Evolutionary conservation across 2,888 invertebrate genomes (phyloP).

Genomic region (Microctonus aethiopoides): DNA sequence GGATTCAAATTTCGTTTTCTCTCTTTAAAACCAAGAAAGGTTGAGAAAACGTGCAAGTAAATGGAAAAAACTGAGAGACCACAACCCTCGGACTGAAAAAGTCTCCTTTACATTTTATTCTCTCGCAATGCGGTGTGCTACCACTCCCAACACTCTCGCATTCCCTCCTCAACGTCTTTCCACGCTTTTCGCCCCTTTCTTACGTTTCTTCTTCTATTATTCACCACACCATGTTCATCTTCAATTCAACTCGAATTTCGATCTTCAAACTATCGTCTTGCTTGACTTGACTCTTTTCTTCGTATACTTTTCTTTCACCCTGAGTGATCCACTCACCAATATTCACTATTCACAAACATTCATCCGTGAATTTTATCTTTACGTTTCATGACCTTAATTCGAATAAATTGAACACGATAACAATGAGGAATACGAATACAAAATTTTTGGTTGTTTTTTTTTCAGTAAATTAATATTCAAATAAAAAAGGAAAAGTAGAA

Average conservation of each 20-base stretch:
- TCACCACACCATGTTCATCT: not conserved
- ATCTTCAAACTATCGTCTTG: not conserved
- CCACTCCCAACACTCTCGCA: not conserved
- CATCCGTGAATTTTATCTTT: slow-evolving; percentile 12
- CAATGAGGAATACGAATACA: not conserved
- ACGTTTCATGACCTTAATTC: slow-evolving; percentile 14
- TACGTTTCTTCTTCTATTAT: not conserved
- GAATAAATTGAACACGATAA: slow-evolving; percentile 11
- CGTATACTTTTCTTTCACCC: not conserved
- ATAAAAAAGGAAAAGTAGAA: not conserved
- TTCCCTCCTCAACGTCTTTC: not conserved
- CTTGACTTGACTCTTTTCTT: slow-evolving; percentile 4
- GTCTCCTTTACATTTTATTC: not conserved
- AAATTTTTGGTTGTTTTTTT: not conserved
- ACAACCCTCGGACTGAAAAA: not conserved
- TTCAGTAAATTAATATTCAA: not conserved
- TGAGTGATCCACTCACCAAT: slow-evolving; percentile 1
- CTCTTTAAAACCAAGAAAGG: not conserved
- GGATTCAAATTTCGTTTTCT: not conserved
- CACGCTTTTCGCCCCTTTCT: not conserved
- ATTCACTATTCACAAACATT: slow-evolving; percentile 3
- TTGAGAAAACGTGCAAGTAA: not conserved
- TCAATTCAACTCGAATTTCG: not conserved
- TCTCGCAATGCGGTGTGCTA: not conserved
- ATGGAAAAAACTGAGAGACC: not conserved